Percentiles rank a stretch among this genome's conserved stretches.
phyloP scores from a whole-genome alignment of 2,797 vertebrate species.

The Denticeps clupeoides region DNA sequence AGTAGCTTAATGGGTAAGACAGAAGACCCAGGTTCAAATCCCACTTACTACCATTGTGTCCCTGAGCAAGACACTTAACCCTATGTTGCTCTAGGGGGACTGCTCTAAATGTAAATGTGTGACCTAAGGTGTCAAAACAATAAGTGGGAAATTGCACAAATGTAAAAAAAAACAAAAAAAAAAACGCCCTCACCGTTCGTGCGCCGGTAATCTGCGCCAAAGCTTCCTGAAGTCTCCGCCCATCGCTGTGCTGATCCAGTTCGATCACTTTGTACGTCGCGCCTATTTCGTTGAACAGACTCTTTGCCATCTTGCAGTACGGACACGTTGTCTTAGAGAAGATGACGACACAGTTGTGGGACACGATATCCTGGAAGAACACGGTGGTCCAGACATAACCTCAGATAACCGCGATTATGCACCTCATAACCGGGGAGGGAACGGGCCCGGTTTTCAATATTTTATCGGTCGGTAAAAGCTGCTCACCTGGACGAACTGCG shows the following conservation, averaged over 20 bases:
- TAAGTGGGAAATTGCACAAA: no score
- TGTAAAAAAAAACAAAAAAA: no score
- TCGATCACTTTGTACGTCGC: constrained; percentile 77
- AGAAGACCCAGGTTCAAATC: no score
- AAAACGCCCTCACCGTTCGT: constrained; percentile 81
- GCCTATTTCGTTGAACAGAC: constrained; percentile 77
- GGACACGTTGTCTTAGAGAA: constrained; percentile 91
- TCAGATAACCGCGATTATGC: no score
- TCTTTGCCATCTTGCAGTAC: constrained; percentile 89
- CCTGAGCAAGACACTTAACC: no score
- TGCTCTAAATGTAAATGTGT: no score
- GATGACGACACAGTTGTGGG: constrained; percentile 88
- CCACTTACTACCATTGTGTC: no score
- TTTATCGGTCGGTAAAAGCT: not conserved
- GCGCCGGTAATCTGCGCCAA: constrained; percentile 77
- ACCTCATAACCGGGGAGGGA: not conserved
- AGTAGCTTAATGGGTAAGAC: no score
- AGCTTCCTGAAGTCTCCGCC: constrained; percentile 71
- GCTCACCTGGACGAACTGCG: constrained; percentile 54
- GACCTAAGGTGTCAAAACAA: no score
- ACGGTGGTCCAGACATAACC: no score
- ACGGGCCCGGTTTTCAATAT: no score
- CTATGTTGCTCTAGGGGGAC: no score
- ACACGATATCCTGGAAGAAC: constrained; percentile 69
- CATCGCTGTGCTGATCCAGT: constrained; percentile 73